Evolutionary conservation across 2,888 invertebrate species (phyloP), one percentile per base, ranked within the genome.

Genomic region (Eupithecia exiguata): DNA sequence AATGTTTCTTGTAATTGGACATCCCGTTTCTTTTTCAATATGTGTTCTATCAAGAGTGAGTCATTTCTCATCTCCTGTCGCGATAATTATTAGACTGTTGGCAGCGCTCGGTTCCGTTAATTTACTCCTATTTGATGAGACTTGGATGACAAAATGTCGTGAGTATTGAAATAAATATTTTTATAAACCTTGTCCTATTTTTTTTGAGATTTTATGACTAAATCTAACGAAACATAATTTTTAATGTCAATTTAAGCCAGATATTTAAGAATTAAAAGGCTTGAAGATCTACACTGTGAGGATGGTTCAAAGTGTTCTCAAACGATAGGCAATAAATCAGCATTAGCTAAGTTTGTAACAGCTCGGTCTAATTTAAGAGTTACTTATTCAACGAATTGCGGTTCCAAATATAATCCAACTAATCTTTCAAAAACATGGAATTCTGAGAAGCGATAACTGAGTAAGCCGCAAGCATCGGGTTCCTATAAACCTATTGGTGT

Each of bases 101-200:
- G 86, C 87, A 86, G 76, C 86, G 77, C 71, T 80, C 83, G 74
- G 80, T 72, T 79, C 76, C 77, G 82, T 84, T 83, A 80, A 83
- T 85, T 84, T 84, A 84, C 83, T 84, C 83, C 82, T 73, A 67
- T 76, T 71, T 76, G 69, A 76, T 76, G 69, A 81, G 69, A 49
- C 62, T 36, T 43, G 70, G 71, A 53, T 73, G 76, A 71, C 71
- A 73, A 73, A 76, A 76, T 66, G 68, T 71, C 66, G 63, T 67
- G 65, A 40, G 61, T 72, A 69, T 71, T 66, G 46, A 68, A 61
- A 70, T 68, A 70, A 12, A 10, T 36, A 61, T 61, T 12, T 14
- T 36, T 30, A 30, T 58, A 25, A 66, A 35, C 61, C 18, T 49
- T 5, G 46, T 21, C n/a, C 1, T 3, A 7, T n/a, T n/a, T 46